A percentile compares a stretch with the other conserved stretches of the same genome.
These are phyloP conservation scores for Vanessa cardui DNA, from an alignment of 2,888 invertebrate genomes.

Conservation along the genomic window DNA sequence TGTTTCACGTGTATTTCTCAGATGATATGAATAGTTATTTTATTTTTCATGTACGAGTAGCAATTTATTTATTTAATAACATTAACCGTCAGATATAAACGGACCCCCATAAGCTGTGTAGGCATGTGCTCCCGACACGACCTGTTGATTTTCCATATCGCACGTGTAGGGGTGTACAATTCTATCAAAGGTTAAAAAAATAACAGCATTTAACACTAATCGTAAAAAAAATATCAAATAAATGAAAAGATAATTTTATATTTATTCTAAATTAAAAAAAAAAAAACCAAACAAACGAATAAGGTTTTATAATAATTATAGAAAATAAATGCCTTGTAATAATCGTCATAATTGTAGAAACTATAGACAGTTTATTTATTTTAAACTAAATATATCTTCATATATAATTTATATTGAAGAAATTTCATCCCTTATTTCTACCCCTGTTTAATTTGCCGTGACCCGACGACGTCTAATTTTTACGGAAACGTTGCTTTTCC, in stretches of 20 bases:
- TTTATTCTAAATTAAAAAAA: no score
- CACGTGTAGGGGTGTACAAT: constrained; percentile 52
- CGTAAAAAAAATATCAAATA: not conserved
- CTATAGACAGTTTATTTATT: not conserved
- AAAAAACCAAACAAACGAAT: no score
- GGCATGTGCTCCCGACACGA: constrained; percentile 57
- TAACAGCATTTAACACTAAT: not conserved
- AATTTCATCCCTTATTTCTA: constrained; percentile 46
- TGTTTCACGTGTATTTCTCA: no score
- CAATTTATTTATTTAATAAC: not conserved
- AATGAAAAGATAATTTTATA: no score
- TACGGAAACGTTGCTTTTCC: constrained; percentile 65
- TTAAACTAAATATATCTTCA: not conserved
- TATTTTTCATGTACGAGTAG: no score
- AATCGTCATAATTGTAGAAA: no score
- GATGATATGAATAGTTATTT: no score
- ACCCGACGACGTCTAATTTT: constrained; percentile 62
- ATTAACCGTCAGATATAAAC: constrained; percentile 50
- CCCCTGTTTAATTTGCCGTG: constrained; percentile 64
- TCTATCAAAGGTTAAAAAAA: constrained; percentile 12
- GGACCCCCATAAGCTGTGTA: constrained; percentile 43
- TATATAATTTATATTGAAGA: constrained; percentile 33
- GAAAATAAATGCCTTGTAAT: no score
- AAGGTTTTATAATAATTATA: no score
- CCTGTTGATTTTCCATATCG: constrained; percentile 73